Evolutionary conservation across 2,888 invertebrate species (phyloP), one percentile per base, ranked within the genome.

Genomic region (Nematopogon swammerdamellus): DNA sequence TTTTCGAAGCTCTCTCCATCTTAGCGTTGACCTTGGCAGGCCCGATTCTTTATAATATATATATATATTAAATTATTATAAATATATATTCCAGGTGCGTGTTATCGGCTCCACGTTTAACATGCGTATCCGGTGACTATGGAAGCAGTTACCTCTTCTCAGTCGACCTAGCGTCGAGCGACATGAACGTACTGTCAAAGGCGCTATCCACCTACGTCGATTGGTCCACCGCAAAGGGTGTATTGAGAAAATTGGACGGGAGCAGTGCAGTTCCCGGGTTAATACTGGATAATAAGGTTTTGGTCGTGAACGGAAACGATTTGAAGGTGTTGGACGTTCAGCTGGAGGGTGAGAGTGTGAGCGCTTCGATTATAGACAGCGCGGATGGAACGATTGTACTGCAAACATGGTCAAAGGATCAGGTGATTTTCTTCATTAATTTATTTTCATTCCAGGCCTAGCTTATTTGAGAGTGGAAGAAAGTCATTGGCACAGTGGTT

Each of bases 61-160:
- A n/a, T n/a, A n/a, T n/a, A n/a, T n/a, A n/a, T n/a, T n/a, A n/a
- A n/a, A n/a, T n/a, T n/a, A n/a, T n/a, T n/a, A n/a, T n/a, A n/a
- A n/a, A n/a, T n/a, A n/a, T n/a, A n/a, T n/a, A n/a, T 63, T 79
- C 48, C 69, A 85, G 85, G 54, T 92, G 91, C 64, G 63, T 84
- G 6, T 58, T 87, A 48, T 77, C 85, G 29, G 81, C 82, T 1
- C 82, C 84, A 5, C 85, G 84, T 64, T 86, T 85, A 65, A 82
- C 82, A 5, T 92, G 91, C 58, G 56, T 86, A 19, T 84, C 85
- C 1, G 81, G 79, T 14, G 68, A 65, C 5, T 52, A 52, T 11
- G 71, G 70, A 49, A 71, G 68, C 18, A 68, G 81, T 52, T 74
- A 85, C 52, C 62, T 91, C 17, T 76, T 86, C 29, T 82, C 85